Percentiles rank a stretch among this genome's conserved stretches.
These are phyloP conservation scores for Oscheius sp. DNA, from an alignment of 1,140 invertebrate species.

Conservation along the genomic window DNA sequence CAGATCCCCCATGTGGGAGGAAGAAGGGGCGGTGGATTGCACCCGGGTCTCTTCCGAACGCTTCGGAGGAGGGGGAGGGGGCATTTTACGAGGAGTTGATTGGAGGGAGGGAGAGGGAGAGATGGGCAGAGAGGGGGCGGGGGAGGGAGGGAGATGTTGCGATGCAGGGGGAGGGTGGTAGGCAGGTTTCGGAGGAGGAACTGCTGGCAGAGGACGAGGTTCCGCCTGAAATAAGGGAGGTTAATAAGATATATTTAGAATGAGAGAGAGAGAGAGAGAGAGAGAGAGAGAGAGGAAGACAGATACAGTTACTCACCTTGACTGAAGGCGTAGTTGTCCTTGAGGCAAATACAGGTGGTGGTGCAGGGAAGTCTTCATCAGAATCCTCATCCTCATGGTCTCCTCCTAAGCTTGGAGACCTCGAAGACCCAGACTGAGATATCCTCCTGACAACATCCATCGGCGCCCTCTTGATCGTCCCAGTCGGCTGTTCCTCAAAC, in stretches of 20 bases:
- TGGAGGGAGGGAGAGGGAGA: background rate
- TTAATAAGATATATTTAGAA: background rate
- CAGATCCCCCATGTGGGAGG: slow-evolving; percentile 21
- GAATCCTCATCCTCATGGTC: slow-evolving; percentile 54
- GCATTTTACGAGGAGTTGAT: slow-evolving; percentile 25
- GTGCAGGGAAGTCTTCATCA: slow-evolving; percentile 54
- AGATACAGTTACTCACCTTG: background rate
- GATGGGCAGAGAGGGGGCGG: slow-evolving; percentile 6
- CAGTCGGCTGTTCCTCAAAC: slow-evolving; percentile 33
- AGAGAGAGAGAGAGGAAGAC: background rate
- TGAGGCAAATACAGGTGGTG: slow-evolving; percentile 7
- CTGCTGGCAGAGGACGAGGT: slow-evolving; percentile 21
- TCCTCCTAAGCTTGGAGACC: slow-evolving; percentile 31
- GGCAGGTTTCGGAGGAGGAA: slow-evolving; percentile 26
- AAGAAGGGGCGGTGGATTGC: background rate
- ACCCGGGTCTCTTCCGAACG: slow-evolving; percentile 37
- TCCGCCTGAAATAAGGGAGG: slow-evolving; percentile 9
- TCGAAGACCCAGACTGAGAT: slow-evolving; percentile 29
- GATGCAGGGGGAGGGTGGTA: background rate
- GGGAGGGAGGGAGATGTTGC: background rate
- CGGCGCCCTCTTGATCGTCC: slow-evolving; percentile 35
- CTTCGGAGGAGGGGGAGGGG: slow-evolving; percentile 57
- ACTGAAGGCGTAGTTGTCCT: slow-evolving; percentile 2
- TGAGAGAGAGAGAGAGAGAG: background rate
- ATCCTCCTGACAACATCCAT: slow-evolving; percentile 24